A percentile compares a stretch with the other conserved stretches of the same genome.
Conservation (phyloP, 1,140 invertebrate genomes). For the Amyelois transitella region DNA sequence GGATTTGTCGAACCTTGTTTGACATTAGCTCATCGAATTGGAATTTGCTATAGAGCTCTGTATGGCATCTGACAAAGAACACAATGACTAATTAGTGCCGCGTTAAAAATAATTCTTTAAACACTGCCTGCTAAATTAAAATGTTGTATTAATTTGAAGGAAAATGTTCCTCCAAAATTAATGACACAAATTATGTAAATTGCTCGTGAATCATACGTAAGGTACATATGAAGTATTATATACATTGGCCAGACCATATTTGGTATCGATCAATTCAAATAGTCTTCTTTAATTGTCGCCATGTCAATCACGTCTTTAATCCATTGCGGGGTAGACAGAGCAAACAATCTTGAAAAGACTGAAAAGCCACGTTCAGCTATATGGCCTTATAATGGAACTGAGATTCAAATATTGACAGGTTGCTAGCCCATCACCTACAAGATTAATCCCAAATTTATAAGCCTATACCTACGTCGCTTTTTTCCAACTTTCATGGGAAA, state of each 20-base stretch:
- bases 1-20: conserved; percentile 7
- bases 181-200: neutral
- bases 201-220: conserved; percentile 4
- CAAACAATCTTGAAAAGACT: too few species aligned
- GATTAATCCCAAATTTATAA: too few species aligned
- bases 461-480: too few species aligned
- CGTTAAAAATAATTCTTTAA: neutral
- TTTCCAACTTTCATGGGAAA: too few species aligned
- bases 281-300: too few species aligned
- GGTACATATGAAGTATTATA: neutral
- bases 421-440: too few species aligned
- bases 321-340: too few species aligned
- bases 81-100: neutral
- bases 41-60: conserved; percentile 15
- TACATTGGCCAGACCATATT: neutral
- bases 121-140: neutral
- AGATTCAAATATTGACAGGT: too few species aligned
- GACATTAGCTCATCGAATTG: conserved; percentile 23
- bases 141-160: neutral
- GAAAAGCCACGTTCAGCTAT: too few species aligned
- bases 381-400: too few species aligned
- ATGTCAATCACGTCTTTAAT: too few species aligned
- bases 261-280: too few species aligned
- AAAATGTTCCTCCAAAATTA: neutral
- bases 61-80: conserved; percentile 2